Evolutionary conservation across 1,140 invertebrate genomes (phyloP), one percentile per base, ranked within the genome.

Genomic region (Vanessa atalanta): DNA sequence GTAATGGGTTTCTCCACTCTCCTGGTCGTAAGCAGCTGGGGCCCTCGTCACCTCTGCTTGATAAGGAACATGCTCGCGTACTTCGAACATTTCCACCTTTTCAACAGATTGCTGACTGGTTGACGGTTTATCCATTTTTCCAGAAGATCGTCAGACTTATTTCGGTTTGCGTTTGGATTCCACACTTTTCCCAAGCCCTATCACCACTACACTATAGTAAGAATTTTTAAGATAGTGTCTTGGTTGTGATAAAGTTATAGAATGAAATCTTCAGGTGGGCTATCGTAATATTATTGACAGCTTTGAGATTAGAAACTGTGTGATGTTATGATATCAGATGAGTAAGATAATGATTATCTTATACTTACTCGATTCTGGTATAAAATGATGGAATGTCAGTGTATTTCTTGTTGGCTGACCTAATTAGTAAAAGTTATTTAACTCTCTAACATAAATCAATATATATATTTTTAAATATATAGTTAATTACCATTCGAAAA

Each of bases 71-170:
- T 93, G 91, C 67, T 93, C 91, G 15, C 89, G 76, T 8, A 93
- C 89, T 77, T 93, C 91, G 60, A 86, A 93, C 75, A 93, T 86
- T 68, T 93, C 91, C 65, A 93, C 87, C 75, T 91, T 90, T 53
- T 91, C 88, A 37, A 91, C 70, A 8, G 90, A 90, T 61, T 91
- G 90, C 53, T 82, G 85, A 70, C 91, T 93, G 3, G 89, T 91
- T 60, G 86, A 87, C 0, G 91, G 89, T 72, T 85, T 84, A 76
- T 93, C 91, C 91, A 93, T 93, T 79, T 69, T 70, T 57, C 26
- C n/a, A 37, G 57, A 20, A 37, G 47, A 26, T 37, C 14, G 5
- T 15, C 48, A 53, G 23, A 65, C 23, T 1, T 63, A 37, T n/a
- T 65, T 65, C 48, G 65, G 71, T 57, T 67, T 73, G 51, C 72